Percentiles rank a stretch among this genome's conserved stretches.
Conservation (phyloP, 2,797 vertebrate species). For the Vireo griseus region DNA sequence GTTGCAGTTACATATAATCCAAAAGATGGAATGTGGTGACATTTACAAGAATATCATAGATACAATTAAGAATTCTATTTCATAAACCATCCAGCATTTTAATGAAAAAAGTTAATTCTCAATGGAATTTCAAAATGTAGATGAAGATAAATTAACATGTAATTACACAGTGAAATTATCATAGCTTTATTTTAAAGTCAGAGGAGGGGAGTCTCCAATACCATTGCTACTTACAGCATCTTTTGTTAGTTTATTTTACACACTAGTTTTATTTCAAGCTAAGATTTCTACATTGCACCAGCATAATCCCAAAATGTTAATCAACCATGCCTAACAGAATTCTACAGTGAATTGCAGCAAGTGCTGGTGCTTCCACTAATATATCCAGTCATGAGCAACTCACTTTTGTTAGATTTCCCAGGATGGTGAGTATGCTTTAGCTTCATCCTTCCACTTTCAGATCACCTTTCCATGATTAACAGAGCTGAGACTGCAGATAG, state of each 20-base stretch:
- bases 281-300: not conserved
- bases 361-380: constrained; percentile 14
- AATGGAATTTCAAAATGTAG: constrained; percentile 62
- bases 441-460: constrained; percentile 34
- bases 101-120: constrained; percentile 64
- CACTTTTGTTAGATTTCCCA: constrained; percentile 57
- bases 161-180: constrained; percentile 57
- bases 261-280: constrained; percentile 20
- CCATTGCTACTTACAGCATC: not conserved
- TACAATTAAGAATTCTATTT: constrained; percentile 59
- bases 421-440: constrained; percentile 4
- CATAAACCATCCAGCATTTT: constrained; percentile 54
- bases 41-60: constrained; percentile 48
- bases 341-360: not conserved
- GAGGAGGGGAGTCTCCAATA: constrained; percentile 11
- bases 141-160: constrained; percentile 65
- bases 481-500: not conserved
- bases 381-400: constrained; percentile 26
- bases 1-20: not conserved
- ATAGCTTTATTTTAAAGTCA: constrained; percentile 49
- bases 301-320: constrained; percentile 31
- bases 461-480: constrained; percentile 31
- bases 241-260: constrained; percentile 51
- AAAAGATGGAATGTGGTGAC: constrained; percentile 22
- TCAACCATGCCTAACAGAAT: constrained; percentile 8